Base-by-base conservation (phyloP, 2,888 invertebrate genomes). In the Rhimphoctona megacephalus region DNA sequence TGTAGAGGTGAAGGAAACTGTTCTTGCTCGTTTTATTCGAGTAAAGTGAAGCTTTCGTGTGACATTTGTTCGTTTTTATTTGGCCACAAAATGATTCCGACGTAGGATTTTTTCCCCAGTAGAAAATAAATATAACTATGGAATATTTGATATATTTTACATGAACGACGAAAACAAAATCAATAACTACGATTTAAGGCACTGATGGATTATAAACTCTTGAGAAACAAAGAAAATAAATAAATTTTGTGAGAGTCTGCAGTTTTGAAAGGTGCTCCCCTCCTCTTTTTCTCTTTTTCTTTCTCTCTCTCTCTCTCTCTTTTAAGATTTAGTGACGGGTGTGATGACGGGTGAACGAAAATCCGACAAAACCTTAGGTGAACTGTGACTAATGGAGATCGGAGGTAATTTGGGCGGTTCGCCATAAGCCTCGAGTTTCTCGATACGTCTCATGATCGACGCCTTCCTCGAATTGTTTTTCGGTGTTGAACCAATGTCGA, bases 391-490 rank as follows among this genome's bases (percentile, higher is more conserved):
- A 0, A 94, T 90, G 0, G 95, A 94, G 30, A 96, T 94, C 0
- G 95, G 94, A n/a, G 95, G 95, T n/a, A 96, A 90, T 1, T 95
- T 94, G 0, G 96, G 96, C 0, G 96, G 95, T 90, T 95, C 95
- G 0, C 95, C 96, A 69, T 96, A 96, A 90, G 94, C 94, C 92
- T 94, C 94, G 77, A 96, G 91, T 91, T 93, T 95, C 1, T 95
- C 95, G 8, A 96, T 94, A 89, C 95, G 95, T 81, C 89, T 92
- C 33, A 91, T 90, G 22, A 90, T 89, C 14, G 91, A 87, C 4
- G 88, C 49, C 11, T 77, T 87, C 67, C 43, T 88, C n/a, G 80
- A 73, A 76, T 81, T 69, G 74, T 52, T 78, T 19, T 22, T 73
- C 69, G 85, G 83, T 11, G 86, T 86, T 22, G 33, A 85, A 72